Conservation (phyloP, 2,888 invertebrate species). For the Suillia variegata region DNA sequence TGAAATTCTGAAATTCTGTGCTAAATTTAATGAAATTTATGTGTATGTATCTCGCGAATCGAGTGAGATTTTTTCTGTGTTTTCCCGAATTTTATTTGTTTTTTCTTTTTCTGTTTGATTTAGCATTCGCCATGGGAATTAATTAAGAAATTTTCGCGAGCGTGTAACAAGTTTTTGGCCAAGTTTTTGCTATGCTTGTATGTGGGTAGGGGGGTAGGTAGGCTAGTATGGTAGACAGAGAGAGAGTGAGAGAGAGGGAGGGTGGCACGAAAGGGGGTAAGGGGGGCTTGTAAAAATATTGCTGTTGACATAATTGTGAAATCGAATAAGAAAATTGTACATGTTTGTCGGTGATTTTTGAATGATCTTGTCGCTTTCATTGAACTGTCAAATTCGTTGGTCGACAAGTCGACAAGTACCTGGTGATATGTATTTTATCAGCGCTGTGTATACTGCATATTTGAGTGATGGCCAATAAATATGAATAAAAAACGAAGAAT, state of each 20-base stretch:
- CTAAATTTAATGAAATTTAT: conserved; percentile 33
- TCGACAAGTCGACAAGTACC: too few relatives aligned
- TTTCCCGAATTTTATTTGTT: conserved; percentile 8
- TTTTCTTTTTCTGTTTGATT: conserved; percentile 2
- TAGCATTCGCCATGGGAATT: conserved; percentile 1
- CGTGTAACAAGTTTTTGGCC: not conserved
- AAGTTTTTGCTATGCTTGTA: not conserved
- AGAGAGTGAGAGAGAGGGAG: not conserved
- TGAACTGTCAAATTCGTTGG: too few relatives aligned
- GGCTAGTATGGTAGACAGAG: too few relatives aligned
- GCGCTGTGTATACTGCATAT: too few relatives aligned
- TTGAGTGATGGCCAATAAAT: too few relatives aligned
- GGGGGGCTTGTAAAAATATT: not conserved
- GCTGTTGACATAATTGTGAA: not conserved
- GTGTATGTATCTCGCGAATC: too few relatives aligned
- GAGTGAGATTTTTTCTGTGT: conserved; percentile 9
- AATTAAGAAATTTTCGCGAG: conserved; percentile 1
- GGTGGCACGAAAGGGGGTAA: not conserved
- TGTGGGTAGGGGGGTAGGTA: not conserved
- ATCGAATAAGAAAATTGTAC: too few relatives aligned
- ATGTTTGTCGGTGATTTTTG: too few relatives aligned
- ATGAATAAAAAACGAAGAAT: too few relatives aligned
- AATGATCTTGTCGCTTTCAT: too few relatives aligned
- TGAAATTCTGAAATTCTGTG: conserved; percentile 31
- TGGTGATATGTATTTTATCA: too few relatives aligned